Evolutionary conservation across 1,140 invertebrate genomes (phyloP), one percentile per base, ranked within the genome.

Genomic region (Oncopodura yosiiana): DNA sequence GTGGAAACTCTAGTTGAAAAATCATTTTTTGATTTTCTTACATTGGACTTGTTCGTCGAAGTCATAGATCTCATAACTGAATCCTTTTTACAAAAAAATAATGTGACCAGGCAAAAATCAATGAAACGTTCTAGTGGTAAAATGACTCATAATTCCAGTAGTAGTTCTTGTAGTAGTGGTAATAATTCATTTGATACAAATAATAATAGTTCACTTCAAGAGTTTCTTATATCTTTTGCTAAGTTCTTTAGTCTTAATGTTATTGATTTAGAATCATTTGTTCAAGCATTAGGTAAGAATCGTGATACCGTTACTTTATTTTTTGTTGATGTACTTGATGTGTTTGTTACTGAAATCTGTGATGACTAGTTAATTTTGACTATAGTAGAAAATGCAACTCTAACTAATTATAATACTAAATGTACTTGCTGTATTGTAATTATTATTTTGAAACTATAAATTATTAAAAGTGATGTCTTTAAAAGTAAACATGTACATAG

Each of bases 251-350:
- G 43, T 14, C 19, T 21, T n/a, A 41, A 51, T 14, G 11, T 54
- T 3, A n/a, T 61, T 24, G 60, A 62, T 39, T 16, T 44, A 14
- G 29, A 56, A 23, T 29, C n/a, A 18, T 27, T 59, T 18, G 38
- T 38, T 21, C 32, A 56, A 32, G 26, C 5, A 16, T 26, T 56
- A 9, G 21, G 27, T 24, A n/a, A 29, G 3, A 59, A 53, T 50
- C 24, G 44, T 11, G 53, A 59, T 24, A 32, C 46, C 5, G 45
- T 59, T 43, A 37, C 52, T 18, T 29, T 58, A 32, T 62, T 62
- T 32, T 59, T 62, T 42, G 56, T 62, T 27, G 61, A 62, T 41
- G n/a, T 56, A 3, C 32, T 62, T 4, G 52, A 62, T 32, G 21
- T 62, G 16, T 37, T 62, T 23, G 52, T 58, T 18, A 34, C 18